A percentile compares a stretch with the other conserved stretches of the same genome.
Evolutionary conservation across 2,797 vertebrate species (phyloP).

Genomic region (Tenualosa ilisha): DNA sequence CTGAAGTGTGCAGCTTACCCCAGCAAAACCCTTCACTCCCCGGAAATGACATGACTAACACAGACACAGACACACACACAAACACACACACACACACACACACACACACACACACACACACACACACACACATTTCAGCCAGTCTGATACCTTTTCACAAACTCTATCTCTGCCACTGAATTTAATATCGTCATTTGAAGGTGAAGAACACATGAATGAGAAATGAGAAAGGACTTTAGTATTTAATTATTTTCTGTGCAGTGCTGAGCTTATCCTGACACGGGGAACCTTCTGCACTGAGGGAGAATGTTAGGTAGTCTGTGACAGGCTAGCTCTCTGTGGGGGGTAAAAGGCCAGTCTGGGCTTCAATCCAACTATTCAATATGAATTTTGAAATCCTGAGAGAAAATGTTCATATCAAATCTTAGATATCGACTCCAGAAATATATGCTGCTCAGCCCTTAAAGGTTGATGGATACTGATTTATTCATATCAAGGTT

Average conservation of each 20-base stretch:
- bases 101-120: neutral
- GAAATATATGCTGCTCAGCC: too few relatives aligned
- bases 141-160: neutral
- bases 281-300: conserved; percentile 38
- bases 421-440: too few relatives aligned
- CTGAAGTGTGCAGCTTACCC: neutral
- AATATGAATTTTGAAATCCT: too few relatives aligned
- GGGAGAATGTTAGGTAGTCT: neutral
- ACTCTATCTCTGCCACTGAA: conserved; percentile 28
- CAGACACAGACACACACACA: conserved; percentile 6
- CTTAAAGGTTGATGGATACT: too few relatives aligned
- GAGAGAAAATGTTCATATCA: too few relatives aligned
- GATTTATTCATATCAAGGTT: too few relatives aligned
- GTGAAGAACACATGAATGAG: conserved; percentile 63
- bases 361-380: too few relatives aligned
- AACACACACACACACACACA: neutral
- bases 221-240: conserved; percentile 48
- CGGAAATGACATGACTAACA: neutral
- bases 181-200: conserved; percentile 58
- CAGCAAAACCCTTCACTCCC: neutral
- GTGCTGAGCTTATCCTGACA: conserved; percentile 57
- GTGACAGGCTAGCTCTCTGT: neutral
- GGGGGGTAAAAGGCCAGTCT: neutral
- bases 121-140: neutral
- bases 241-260: conserved; percentile 26